Evolutionary conservation across 2,113 vertebrate species (phyloP).

Genomic region (Gobius niger): DNA sequence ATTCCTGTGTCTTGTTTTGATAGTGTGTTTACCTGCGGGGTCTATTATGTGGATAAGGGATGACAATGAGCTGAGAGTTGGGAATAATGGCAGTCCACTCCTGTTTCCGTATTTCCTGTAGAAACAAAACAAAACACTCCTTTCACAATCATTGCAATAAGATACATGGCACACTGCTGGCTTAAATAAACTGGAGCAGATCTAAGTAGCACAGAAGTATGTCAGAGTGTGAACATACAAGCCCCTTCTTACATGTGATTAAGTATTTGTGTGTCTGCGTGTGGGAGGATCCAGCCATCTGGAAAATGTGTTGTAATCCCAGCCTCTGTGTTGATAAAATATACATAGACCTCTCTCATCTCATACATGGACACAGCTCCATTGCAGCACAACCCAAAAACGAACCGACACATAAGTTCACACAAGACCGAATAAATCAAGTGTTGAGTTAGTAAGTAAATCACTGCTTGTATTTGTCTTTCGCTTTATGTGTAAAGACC

Average conservation of each 20-base stretch:
- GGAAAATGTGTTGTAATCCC: slow-evolving; percentile 14
- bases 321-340: slow-evolving; percentile 25
- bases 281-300: slow-evolving; percentile 25
- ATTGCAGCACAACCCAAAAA: background rate
- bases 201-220: slow-evolving; percentile 6
- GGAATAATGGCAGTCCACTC: slow-evolving; percentile 99
- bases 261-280: slow-evolving; percentile 12
- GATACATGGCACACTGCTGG: slow-evolving; percentile 13
- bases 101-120: slow-evolving; percentile 84
- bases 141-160: background rate
- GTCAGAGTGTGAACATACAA: background rate
- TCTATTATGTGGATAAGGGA: slow-evolving; percentile 88
- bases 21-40: slow-evolving; percentile 82
- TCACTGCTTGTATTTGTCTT: background rate
- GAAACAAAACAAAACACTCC: slow-evolving; percentile 18
- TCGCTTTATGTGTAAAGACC: background rate
- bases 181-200: slow-evolving; percentile 41
- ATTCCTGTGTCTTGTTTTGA: background rate
- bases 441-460: background rate
- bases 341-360: slow-evolving; percentile 10
- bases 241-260: background rate
- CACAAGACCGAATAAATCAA: background rate
- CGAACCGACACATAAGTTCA: background rate
- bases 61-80: slow-evolving; percentile 97
- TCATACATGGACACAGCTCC: slow-evolving; percentile 6